Conservation (phyloP, 2,113 vertebrate species). For the Burhinus bistriatus region DNA sequence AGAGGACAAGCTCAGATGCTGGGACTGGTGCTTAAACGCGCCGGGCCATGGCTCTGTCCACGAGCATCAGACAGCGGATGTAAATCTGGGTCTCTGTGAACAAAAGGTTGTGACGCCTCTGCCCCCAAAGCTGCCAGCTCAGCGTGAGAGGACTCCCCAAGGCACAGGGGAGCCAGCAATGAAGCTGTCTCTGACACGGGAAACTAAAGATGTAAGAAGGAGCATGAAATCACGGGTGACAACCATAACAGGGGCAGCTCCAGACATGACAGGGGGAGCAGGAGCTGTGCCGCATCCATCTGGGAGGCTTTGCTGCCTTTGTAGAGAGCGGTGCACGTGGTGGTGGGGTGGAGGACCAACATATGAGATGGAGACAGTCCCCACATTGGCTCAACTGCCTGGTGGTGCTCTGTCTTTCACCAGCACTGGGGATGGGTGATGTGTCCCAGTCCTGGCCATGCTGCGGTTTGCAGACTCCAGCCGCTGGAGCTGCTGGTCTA, state of each 20-base stretch:
- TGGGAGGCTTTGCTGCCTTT: background rate
- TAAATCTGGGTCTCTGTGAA: background rate
- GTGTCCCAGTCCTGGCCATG: fast-evolving
- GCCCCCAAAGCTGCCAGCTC: constrained; percentile 6
- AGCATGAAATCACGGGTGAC: constrained; percentile 75
- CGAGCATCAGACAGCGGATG: background rate
- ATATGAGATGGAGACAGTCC: fast-evolving
- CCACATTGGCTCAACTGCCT: background rate
- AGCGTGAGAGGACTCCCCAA: background rate
- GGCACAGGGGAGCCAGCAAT: background rate
- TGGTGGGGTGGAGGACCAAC: background rate
- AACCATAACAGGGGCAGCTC: constrained; percentile 66
- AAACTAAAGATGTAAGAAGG: constrained; percentile 72
- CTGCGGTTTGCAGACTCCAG: background rate
- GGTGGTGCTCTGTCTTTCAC: background rate
- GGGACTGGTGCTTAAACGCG: background rate
- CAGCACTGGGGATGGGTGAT: fast-evolving
- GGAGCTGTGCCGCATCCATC: constrained; percentile 35
- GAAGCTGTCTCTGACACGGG: constrained; percentile 67
- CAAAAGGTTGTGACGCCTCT: background rate
- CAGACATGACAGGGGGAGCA: constrained; percentile 44
- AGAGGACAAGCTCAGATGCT: background rate
- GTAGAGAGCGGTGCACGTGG: fast-evolving
- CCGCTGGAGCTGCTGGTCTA: background rate
- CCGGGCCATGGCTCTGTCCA: background rate